Percentiles rank a stretch among this genome's conserved stretches.
phyloP scores from a whole-genome alignment of 1,140 invertebrate genomes.

The Sogatella furcifera region DNA sequence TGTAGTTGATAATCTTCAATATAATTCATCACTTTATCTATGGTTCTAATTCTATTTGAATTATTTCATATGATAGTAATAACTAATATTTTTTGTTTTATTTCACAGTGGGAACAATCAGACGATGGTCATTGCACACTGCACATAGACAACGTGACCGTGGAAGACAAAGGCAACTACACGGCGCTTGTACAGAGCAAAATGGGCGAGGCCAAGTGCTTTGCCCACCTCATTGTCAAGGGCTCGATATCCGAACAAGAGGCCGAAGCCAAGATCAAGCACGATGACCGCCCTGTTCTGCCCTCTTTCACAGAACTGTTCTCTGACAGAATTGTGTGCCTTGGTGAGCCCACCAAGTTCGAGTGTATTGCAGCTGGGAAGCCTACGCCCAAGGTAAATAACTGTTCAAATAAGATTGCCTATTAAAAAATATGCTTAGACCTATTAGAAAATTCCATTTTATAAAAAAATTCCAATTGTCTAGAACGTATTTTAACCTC shows the following conservation, averaged over 20 bases:
- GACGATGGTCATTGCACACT: constrained; percentile 44
- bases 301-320: constrained; percentile 57
- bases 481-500: no score
- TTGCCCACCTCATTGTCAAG: constrained; percentile 64
- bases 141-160: constrained; percentile 41
- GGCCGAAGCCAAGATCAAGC: constrained; percentile 17
- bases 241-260: constrained; percentile 25
- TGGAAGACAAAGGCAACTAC: constrained; percentile 63
- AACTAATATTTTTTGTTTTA: not conserved
- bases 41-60: no score
- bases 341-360: constrained; percentile 51
- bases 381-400: constrained; percentile 56
- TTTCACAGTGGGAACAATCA: constrained; percentile 33
- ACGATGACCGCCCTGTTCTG: constrained; percentile 41
- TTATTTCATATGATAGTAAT: no score
- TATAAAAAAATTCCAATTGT: no score
- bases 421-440: no score
- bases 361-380: constrained; percentile 58
- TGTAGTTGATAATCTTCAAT: not conserved
- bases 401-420: no score
- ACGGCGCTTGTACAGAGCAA: constrained; percentile 59
- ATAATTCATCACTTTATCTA: no score
- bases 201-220: constrained; percentile 67
- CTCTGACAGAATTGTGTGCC: constrained; percentile 37
- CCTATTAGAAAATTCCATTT: no score